Evolutionary conservation across 2,113 vertebrate species (phyloP).

Genomic region (Pomatorhinus ruficollis): DNA sequence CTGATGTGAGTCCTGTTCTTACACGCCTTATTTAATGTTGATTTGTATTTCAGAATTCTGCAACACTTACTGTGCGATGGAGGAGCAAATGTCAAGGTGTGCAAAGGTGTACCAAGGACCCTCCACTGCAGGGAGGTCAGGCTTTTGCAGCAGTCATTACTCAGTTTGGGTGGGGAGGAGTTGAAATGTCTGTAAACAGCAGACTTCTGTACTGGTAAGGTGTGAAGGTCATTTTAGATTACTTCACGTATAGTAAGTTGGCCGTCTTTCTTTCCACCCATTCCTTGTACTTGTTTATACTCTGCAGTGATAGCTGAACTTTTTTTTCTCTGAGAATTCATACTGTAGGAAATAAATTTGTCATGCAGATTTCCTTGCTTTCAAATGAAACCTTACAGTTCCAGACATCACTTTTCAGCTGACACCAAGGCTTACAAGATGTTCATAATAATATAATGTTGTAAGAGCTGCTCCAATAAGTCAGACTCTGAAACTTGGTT

Average conservation of each 20-base stretch:
- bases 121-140: not conserved
- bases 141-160: not conserved
- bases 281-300: not conserved
- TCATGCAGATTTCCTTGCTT: not conserved
- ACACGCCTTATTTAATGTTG: accelerated
- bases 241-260: not conserved
- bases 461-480: not conserved
- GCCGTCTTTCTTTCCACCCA: not conserved
- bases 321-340: not conserved
- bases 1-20: not conserved
- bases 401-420: not conserved
- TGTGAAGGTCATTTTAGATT: not conserved
- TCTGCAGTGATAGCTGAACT: not conserved
- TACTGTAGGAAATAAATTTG: not conserved
- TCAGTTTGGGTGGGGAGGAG: not conserved
- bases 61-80: not conserved
- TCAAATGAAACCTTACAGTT: not conserved
- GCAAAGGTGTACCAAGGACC: not conserved
- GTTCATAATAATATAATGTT: not conserved
- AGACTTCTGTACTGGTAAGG: not conserved
- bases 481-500: not conserved
- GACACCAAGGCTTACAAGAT: not conserved
- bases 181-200: not conserved
- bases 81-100: not conserved
- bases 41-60: not conserved